Evolutionary conservation across 2,797 vertebrate genomes (phyloP).

Genomic region (Mus minutoides): DNA sequence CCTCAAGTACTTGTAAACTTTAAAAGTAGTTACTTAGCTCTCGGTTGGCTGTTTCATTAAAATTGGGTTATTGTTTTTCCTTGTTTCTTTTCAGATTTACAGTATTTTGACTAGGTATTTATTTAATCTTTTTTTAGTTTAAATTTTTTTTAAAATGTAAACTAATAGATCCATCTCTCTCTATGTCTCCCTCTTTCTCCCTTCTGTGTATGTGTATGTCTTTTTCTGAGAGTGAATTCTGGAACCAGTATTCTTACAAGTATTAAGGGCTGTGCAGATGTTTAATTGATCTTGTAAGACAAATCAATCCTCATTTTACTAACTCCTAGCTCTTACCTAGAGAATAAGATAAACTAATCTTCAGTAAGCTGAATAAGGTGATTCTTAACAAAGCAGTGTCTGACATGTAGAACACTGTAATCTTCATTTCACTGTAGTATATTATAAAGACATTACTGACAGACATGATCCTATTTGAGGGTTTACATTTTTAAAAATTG

Average conservation of each 20-base stretch:
- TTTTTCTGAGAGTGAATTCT: background rate
- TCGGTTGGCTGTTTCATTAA: conserved; percentile 20
- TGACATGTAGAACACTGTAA: background rate
- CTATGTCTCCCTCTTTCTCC: background rate
- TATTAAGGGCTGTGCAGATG: background rate
- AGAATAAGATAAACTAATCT: background rate
- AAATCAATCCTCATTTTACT: background rate
- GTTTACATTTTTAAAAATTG: conserved; percentile 19
- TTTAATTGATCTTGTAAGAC: background rate
- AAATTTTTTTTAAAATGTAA: background rate
- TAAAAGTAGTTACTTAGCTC: background rate
- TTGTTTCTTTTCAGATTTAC: background rate
- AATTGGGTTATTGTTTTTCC: background rate
- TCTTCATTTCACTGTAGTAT: background rate
- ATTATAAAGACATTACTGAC: background rate
- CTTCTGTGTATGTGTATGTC: background rate
- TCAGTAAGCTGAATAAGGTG: background rate
- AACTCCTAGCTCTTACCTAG: background rate
- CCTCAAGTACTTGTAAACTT: background rate
- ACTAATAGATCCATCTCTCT: background rate
- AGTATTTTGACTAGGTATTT: conserved; percentile 16
- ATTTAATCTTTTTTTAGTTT: too few relatives aligned
- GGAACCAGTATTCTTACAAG: background rate
- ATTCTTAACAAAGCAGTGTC: background rate
- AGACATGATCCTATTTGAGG: background rate